Conservation (phyloP, 92 coral and sea anemone genomes). For the Blastomussa wellsi region DNA sequence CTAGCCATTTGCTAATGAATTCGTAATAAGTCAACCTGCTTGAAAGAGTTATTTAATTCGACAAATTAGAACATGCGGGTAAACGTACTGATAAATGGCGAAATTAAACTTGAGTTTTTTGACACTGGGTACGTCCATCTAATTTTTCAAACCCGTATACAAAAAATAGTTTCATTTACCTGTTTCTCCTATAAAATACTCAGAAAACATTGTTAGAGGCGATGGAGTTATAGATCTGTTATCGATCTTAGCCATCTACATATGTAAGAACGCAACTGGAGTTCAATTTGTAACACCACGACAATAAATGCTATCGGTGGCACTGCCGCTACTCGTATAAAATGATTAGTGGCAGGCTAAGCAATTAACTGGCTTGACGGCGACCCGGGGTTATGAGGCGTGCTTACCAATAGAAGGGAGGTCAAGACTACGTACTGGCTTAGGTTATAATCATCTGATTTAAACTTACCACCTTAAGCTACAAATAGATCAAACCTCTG, state of each 20-base stretch:
- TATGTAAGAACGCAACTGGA: constrained; percentile 7
- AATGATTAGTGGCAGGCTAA: background rate
- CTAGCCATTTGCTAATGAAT: constrained; percentile 39
- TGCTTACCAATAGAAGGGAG: constrained; percentile 13
- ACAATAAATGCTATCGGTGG: background rate
- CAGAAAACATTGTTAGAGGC: background rate
- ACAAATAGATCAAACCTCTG: background rate
- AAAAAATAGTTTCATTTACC: background rate
- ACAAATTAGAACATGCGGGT: constrained; percentile 42
- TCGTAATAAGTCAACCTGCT: constrained; percentile 41
- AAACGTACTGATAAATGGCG: constrained; percentile 9
- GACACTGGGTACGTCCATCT: background rate
- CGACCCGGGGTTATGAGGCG: constrained; percentile 1
- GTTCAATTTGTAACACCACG: background rate
- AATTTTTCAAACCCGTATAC: background rate
- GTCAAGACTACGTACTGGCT: constrained; percentile 9
- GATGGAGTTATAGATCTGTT: background rate
- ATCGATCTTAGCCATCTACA: background rate
- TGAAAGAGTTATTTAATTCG: constrained; percentile 28
- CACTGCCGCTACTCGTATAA: background rate
- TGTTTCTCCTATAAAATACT: background rate
- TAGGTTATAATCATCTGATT: background rate
- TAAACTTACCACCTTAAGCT: constrained; percentile 11
- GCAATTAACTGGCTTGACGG: background rate
- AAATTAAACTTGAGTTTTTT: constrained; percentile 2